Evolutionary conservation across 2,797 vertebrate genomes (phyloP), one percentile per base, ranked within the genome.

Genomic region (Parauchenoglanis ngamensis): DNA sequence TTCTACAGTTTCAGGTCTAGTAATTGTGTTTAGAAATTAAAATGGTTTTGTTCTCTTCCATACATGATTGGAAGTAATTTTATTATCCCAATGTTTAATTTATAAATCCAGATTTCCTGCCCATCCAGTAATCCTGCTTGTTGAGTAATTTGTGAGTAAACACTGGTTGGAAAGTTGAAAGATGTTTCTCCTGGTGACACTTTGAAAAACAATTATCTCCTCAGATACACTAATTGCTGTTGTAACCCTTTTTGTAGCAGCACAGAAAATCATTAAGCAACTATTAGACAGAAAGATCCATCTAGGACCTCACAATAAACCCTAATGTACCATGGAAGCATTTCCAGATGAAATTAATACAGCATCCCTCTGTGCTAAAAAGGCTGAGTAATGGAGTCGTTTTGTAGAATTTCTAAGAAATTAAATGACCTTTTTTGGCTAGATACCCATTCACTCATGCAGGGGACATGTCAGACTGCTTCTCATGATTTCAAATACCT

Each of bases 261-360:
- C 56, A 86, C 63, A 28, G 52, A 90, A 87, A 85, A 90, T 89
- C 87, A 87, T 90, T 90, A 89, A 44, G 76, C 87, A 77, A 67
- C 88, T 87, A 83, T 84, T 68, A 77, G 76, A 87, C 76, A 49
- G 8, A 59, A 10, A 89, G 67, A 54, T 61, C 79, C 73, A 25
- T 35, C 81, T 78, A 84, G 78, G 12, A 82, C 72, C 85, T 70
- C n/a, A 81, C 25, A 31, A 61, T 72, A 63, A 86, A 73, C 75
- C 83, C 81, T 86, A 77, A 87, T 86, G 63, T 46, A 86, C 46
- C 54, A 40, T 77, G 83, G 77, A 61, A 70, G 67, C 54, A 83
- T 85, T 44, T 86, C 44, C 84, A 72, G 70, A 84, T 86, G 59
- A 65, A 89, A 79, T 86, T 77, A 73, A n/a, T 28, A 86, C n/a